Base-by-base conservation (phyloP, 2,797 vertebrate genomes). In the Crocodylus rhombifer region DNA sequence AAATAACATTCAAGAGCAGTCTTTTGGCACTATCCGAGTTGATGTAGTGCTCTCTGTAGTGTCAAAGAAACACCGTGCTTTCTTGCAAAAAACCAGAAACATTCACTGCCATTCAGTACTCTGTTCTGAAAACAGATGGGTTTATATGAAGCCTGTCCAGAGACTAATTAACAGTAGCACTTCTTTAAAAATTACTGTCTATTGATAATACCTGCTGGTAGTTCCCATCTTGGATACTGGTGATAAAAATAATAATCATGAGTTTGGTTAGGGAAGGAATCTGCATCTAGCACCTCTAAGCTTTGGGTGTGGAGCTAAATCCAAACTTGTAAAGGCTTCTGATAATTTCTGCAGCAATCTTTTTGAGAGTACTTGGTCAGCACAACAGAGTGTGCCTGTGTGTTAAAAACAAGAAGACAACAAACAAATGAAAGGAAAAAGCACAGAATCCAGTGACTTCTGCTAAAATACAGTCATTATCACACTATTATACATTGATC, bases 401-500 rank as follows among this genome's bases (percentile, higher is more conserved):
- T 51, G 42, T 51, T 51, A 51, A 42, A 42, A 42, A 42, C 42
- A 42, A 51, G 42, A 51, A 51, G 9, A 51, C 42, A 51, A 51
- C 42, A 51, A 51, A 51, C 42, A 51, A 51, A 11, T 11, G 10
- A 51, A 18, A 67, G 65, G n/a, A 67, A 17, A 67, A 30, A n/a
- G 30, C 18, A 67, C 65, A 18, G n/a, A 67, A 51, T 51, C 42
- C 42, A 51, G 42, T 51, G 42, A 51, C 42, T 51, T 51, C 42
- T 51, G 42, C 42, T 51, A 51, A 51, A 51, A 51, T 51, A 51
- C 42, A 51, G 42, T 51, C 42, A 51, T 51, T 9, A 51, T 51
- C 42, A 51, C 42, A 51, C 42, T 13, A 1, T 0, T 1, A 4
- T 51, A 15, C 1, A 57, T 26, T 0, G 0, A 51, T 51, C 6